Conservation (phyloP, 1,140 invertebrate genomes). For the Cecropterus lyciades region DNA sequence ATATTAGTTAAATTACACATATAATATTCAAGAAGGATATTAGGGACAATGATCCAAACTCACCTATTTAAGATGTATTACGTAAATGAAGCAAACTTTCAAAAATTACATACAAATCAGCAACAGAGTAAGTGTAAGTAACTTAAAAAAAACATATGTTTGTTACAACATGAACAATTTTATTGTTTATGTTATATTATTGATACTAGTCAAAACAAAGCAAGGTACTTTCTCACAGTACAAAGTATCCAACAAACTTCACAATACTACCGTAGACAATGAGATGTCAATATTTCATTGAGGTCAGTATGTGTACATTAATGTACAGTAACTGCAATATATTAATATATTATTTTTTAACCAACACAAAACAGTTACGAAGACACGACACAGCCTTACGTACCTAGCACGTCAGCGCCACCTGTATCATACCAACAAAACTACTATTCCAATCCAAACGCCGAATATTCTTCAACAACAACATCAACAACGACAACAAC, state of each 20-base stretch:
- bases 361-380: constrained; percentile 69
- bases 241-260: constrained; percentile 36
- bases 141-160: too few species aligned
- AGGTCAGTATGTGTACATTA: constrained; percentile 55
- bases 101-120: too few species aligned
- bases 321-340: constrained; percentile 38
- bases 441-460: constrained; percentile 53
- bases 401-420: constrained; percentile 61
- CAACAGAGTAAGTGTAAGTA: too few species aligned
- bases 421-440: constrained; percentile 50
- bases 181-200: too few species aligned
- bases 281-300: constrained; percentile 54
- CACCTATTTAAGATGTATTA: too few species aligned
- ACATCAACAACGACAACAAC: constrained; percentile 40
- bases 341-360: constrained; percentile 62
- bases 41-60: too few species aligned
- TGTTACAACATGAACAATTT: too few species aligned
- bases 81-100: too few species aligned
- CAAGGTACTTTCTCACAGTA: too few species aligned
- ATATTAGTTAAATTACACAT: too few species aligned
- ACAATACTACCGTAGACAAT: constrained; percentile 51
- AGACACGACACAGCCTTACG: constrained; percentile 75
- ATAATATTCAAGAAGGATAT: too few species aligned
- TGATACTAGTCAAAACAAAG: too few species aligned
- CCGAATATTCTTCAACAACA: constrained; percentile 33